These are phyloP conservation scores for Penelope pileata DNA, from an alignment of 2,113 vertebrate species.

Conservation along the genomic window DNA sequence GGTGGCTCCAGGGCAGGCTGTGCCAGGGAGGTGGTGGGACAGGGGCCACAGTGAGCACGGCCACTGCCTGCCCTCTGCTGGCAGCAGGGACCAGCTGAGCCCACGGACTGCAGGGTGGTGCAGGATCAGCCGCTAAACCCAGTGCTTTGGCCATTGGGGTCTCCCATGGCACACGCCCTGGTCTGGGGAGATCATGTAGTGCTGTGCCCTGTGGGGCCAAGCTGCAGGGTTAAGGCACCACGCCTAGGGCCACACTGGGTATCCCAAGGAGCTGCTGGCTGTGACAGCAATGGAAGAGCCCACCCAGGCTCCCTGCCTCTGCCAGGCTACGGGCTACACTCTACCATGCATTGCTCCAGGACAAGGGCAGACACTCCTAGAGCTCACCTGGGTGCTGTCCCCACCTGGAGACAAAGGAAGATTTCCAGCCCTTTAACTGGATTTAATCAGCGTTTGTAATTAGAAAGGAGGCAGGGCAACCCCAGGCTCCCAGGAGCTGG, in stretches of 20 bases:
- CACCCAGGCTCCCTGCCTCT: neutral
- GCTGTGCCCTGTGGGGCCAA: accelerated
- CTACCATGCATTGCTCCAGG: neutral
- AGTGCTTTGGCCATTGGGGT: accelerated
- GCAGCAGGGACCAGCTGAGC: neutral
- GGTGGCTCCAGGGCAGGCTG: too few relatives aligned
- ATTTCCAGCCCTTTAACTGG: neutral
- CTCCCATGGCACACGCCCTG: accelerated
- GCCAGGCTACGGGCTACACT: neutral
- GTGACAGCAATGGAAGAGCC: accelerated
- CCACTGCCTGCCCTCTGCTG: neutral
- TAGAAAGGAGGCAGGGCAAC: neutral
- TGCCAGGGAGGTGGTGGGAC: neutral
- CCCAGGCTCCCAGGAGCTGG: neutral
- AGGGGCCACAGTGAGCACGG: accelerated
- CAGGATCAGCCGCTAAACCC: neutral
- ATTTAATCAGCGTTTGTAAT: neutral
- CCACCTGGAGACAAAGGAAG: neutral
- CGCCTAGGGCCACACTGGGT: accelerated
- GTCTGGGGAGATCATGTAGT: too few relatives aligned
- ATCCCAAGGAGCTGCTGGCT: accelerated
- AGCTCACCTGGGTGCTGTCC: accelerated
- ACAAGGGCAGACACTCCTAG: accelerated
- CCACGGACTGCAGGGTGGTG: accelerated
- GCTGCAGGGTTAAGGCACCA: neutral